Base-by-base conservation (phyloP, 92 coral and sea anemone genomes). In the Pocillopora meandrina region DNA sequence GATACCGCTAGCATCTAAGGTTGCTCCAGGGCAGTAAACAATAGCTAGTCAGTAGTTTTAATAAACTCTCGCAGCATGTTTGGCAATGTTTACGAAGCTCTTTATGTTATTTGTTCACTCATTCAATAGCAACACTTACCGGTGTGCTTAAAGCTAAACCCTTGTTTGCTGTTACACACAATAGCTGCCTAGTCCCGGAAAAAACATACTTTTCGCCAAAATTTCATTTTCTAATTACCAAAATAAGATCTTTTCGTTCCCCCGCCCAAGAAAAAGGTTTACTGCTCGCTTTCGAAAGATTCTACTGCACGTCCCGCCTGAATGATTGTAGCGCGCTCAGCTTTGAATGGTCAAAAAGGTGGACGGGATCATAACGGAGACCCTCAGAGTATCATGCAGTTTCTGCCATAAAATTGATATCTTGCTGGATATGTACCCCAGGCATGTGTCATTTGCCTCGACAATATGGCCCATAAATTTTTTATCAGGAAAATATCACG, bases 391-490 rank as follows among this genome's bases (percentile, higher is more conserved):
- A 17, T 78, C 61, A 60, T 13, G 61, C 82, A 14, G 72, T n/a
- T 63, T n/a, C 60, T 11, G 20, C 72, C 60, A 57, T 56, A 20
- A 47, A 78, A 20, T 65, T 78, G 82, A 49, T 78, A 23, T 3
- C 20, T 65, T 78, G 19, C 55, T 8, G 14, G 10, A 16, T 59
- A 59, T 16, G 62, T 23, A 16, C 65, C 65, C 72, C 19, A 63
- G 34, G 72, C 61, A 78, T 62, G 82, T 62, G 82, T 78, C 76
- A 80, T 57, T 64, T 80, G 84, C 19, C 42, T 69, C 65, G 49
- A 36, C 73, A 65, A 79, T 60, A 56, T 34, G 66, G 66, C 31
- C 66, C 56, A 80, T 80, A 56, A 56, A 80, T 80, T 26, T 80
- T 80, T 80, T 31, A 80, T 80, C 33, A 56, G 14, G 16, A 31